Evolutionary conservation across 2,113 vertebrate species (phyloP).

Genomic region (Cromileptes altivelis): DNA sequence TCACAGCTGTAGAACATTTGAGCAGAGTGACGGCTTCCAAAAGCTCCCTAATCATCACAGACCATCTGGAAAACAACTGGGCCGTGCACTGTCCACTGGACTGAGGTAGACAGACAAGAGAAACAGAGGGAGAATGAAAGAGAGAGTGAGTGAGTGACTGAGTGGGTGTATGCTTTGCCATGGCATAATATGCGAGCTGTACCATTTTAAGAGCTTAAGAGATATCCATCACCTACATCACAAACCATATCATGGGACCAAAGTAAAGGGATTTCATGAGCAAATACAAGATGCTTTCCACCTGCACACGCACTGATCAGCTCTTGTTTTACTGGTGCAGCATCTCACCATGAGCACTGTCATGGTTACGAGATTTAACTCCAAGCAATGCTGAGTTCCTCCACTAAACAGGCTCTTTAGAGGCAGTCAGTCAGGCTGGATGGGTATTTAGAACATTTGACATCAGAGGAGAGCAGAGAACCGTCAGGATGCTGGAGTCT

Average conservation of each 20-base stretch:
- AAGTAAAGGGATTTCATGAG: slow-evolving; percentile 14
- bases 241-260: neutral
- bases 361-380: slow-evolving; percentile 1
- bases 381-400: slow-evolving; percentile 11
- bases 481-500: neutral
- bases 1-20: slow-evolving; percentile 73
- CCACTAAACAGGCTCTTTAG: neutral
- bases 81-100: slow-evolving; percentile 57
- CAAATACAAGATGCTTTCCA: slow-evolving; percentile 19
- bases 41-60: slow-evolving; percentile 70
- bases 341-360: neutral
- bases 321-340: neutral
- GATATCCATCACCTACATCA: slow-evolving; percentile 43
- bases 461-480: slow-evolving; percentile 29
- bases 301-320: neutral
- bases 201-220: slow-evolving; percentile 55
- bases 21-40: slow-evolving; percentile 74
- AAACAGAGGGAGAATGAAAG: slow-evolving; percentile 29
- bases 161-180: slow-evolving; percentile 12
- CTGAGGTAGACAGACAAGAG: slow-evolving; percentile 53
- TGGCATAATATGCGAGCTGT: slow-evolving; percentile 38
- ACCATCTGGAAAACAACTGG: slow-evolving; percentile 80
- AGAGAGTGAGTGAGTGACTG: slow-evolving; percentile 8
- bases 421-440: neutral
- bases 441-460: slow-evolving; percentile 15